phyloP scores from a whole-genome alignment of 2,113 vertebrate genomes.

The Gallinago jamesoni region DNA sequence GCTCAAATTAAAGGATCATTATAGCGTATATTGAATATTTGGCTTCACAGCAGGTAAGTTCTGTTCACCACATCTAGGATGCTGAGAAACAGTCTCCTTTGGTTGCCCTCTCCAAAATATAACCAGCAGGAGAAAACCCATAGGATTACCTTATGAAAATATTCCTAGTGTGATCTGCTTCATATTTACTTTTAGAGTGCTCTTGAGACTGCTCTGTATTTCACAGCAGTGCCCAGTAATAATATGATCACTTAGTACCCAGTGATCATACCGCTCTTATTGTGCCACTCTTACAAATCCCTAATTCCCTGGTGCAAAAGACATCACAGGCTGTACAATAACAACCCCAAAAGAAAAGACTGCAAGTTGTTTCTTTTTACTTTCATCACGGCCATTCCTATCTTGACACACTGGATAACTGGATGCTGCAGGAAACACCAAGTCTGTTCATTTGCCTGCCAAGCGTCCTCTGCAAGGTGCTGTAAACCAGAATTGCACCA shows the following conservation, averaged over 20 bases:
- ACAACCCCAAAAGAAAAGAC: not conserved
- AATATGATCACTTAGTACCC: not conserved
- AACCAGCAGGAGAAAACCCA: not conserved
- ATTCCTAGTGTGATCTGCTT: not conserved
- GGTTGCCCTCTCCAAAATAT: not conserved
- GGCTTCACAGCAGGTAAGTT: constrained; percentile 41
- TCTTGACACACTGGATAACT: not conserved
- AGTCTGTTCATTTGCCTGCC: not conserved
- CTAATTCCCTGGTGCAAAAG: not conserved
- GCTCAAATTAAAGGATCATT: constrained; percentile 41
- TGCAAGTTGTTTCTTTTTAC: not conserved
- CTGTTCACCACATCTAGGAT: not conserved
- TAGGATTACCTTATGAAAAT: not conserved
- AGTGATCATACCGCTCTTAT: not conserved
- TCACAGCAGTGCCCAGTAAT: not conserved
- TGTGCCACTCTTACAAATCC: not conserved
- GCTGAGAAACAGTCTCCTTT: not conserved
- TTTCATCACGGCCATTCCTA: not conserved
- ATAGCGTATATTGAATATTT: constrained; percentile 17
- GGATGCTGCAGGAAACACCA: not conserved
- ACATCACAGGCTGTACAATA: not conserved
- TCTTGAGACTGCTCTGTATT: not conserved
- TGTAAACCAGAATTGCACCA: not conserved
- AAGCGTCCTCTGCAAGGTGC: not conserved
- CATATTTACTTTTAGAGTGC: constrained; percentile 1